These are phyloP conservation scores for Gallirallus australis DNA, from an alignment of 2,797 vertebrate genomes.

Conservation along the genomic window DNA sequence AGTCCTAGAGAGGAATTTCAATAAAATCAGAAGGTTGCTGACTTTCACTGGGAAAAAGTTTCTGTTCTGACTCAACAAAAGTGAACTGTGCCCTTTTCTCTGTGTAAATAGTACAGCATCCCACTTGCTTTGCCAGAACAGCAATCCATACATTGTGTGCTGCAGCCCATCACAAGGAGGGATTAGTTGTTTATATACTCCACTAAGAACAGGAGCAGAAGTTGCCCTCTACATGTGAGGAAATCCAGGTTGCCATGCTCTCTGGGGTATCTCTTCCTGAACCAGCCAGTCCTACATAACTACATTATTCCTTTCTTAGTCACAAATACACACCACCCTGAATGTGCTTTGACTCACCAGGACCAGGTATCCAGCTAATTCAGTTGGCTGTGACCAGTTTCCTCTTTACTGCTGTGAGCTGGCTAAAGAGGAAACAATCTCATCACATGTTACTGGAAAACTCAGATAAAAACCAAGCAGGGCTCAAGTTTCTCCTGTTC, in stretches of 20 bases:
- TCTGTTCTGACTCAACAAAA: neutral
- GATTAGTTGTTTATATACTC: neutral
- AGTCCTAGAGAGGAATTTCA: slow-evolving; percentile 63
- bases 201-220: neutral
- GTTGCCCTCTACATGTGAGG: neutral
- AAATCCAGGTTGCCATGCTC: neutral
- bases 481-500: neutral
- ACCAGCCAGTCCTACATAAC: neutral
- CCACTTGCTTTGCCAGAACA: slow-evolving; percentile 3
- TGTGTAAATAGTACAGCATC: slow-evolving; percentile 17
- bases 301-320: neutral
- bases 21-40: slow-evolving; percentile 60
- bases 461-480: neutral
- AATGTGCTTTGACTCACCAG: neutral
- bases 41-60: slow-evolving; percentile 69
- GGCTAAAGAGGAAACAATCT: neutral
- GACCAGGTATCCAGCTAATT: neutral
- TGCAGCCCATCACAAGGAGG: neutral
- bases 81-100: slow-evolving; percentile 37
- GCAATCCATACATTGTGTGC: neutral
- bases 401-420: neutral
- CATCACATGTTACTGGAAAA: neutral
- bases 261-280: neutral
- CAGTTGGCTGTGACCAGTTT: neutral
- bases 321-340: neutral